Percentiles rank a stretch among this genome's conserved stretches.
phyloP scores from a whole-genome alignment of 2,113 vertebrate species.

The Anoplopoma fimbria region DNA sequence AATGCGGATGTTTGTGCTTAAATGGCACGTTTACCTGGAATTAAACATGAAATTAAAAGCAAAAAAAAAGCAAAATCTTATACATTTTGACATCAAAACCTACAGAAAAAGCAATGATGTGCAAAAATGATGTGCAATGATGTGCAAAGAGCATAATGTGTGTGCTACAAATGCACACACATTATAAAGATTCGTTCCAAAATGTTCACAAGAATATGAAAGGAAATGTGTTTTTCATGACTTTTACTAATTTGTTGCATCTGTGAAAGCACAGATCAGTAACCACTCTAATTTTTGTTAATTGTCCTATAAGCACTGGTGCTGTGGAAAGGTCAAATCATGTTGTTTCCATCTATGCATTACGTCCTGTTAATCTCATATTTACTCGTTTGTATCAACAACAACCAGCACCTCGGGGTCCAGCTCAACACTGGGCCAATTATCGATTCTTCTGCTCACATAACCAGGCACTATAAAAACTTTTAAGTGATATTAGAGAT shows the following conservation, averaged over 20 bases:
- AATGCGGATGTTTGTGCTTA: slow-evolving; percentile 36
- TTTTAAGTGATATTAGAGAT: slow-evolving; percentile 17
- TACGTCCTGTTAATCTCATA: slow-evolving; percentile 53
- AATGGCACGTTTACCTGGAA: neutral
- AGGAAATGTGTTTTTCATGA: neutral
- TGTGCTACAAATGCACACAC: neutral
- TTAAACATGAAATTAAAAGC: neutral
- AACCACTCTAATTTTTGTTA: neutral
- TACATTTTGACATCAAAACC: neutral
- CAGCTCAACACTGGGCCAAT: slow-evolving; percentile 28
- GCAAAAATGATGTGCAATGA: no score
- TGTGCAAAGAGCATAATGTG: no score
- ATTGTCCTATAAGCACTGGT: slow-evolving; percentile 8
- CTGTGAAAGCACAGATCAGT: slow-evolving; percentile 39
- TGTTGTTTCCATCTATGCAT: slow-evolving; percentile 21
- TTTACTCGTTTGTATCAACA: slow-evolving; percentile 43
- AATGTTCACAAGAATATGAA: neutral
- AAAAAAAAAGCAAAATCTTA: neutral
- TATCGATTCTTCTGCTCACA: slow-evolving; percentile 22
- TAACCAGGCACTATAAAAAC: slow-evolving; percentile 36
- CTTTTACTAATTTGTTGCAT: neutral
- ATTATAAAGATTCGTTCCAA: neutral
- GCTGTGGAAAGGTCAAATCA: slow-evolving; percentile 9
- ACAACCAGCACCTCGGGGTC: slow-evolving; percentile 54
- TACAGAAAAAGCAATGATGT: no score